These are phyloP conservation scores for Strigamia maritima DNA, from an alignment of 2,888 invertebrate species.

Conservation along the genomic window DNA sequence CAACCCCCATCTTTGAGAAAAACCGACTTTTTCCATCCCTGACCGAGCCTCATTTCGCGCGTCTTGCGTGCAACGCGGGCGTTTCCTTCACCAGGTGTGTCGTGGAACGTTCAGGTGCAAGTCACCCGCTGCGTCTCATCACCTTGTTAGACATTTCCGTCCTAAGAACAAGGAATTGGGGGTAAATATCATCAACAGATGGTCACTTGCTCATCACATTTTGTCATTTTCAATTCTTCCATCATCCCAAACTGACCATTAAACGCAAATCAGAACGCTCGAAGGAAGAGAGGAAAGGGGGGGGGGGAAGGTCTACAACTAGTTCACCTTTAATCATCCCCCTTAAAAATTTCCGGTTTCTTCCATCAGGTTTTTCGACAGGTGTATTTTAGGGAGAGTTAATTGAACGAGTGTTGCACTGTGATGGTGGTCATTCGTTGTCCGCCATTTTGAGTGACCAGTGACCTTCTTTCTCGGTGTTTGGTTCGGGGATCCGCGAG, in stretches of 20 bases:
- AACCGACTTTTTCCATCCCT: neutral
- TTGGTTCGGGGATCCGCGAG: neutral
- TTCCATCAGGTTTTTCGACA: neutral
- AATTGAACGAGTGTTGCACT: neutral
- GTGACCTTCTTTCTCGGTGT: neutral
- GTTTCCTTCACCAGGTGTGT: constrained; percentile 19
- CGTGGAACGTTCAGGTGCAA: neutral
- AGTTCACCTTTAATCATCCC: neutral
- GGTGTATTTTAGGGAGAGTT: neutral
- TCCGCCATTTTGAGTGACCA: neutral
- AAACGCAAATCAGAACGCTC: too few species aligned
- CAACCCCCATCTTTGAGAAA: too few species aligned
- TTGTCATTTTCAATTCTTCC: neutral
- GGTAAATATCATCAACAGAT: constrained; percentile 11
- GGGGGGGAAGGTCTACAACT: neutral
- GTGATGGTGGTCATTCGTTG: neutral
- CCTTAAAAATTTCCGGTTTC: neutral
- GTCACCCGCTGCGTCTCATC: constrained; percentile 10
- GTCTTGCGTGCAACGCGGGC: constrained; percentile 7
- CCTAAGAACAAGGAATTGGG: neutral
- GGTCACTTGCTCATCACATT: neutral
- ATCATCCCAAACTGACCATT: neutral
- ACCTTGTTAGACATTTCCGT: constrained; percentile 16
- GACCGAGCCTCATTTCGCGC: neutral
- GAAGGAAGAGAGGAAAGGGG: too few species aligned